phyloP scores from a whole-genome alignment of 2,888 invertebrate species.

The Lucinisca nassula region DNA sequence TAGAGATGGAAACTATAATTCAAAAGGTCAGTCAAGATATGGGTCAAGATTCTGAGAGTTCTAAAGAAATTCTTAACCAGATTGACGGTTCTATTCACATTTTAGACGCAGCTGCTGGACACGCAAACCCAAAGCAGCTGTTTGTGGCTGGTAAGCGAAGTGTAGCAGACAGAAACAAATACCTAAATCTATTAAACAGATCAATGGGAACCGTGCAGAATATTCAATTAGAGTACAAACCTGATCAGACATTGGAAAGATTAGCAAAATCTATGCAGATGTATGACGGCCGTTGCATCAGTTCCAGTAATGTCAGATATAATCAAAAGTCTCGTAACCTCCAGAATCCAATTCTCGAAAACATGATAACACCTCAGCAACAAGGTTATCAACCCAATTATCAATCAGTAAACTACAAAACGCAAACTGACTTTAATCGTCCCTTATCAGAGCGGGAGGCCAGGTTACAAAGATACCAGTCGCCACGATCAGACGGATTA shows the following conservation, averaged over 20 bases:
- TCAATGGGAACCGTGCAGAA: slow-evolving; percentile 68
- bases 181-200: slow-evolving; percentile 58
- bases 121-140: slow-evolving; percentile 62
- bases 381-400: background rate
- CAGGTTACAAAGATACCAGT: slow-evolving; percentile 19
- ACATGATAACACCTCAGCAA: background rate
- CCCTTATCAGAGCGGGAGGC: slow-evolving; percentile 6
- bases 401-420: background rate
- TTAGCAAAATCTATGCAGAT: slow-evolving; percentile 59
- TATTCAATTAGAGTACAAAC: slow-evolving; percentile 62
- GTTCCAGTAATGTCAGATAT: slow-evolving; percentile 45
- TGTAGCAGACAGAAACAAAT: slow-evolving; percentile 60
- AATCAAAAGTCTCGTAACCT: slow-evolving; percentile 16
- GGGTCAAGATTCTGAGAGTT: slow-evolving; percentile 60
- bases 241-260: slow-evolving; percentile 64
- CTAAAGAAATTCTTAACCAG: slow-evolving; percentile 55
- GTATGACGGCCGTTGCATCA: slow-evolving; percentile 60
- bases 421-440: background rate
- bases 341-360: background rate
- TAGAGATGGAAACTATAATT: slow-evolving; percentile 66
- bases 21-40: slow-evolving; percentile 61
- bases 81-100: slow-evolving; percentile 63
- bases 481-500: slow-evolving; percentile 42
- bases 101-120: slow-evolving; percentile 58
- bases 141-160: slow-evolving; percentile 67